These are phyloP conservation scores for Dissostichus mawsoni DNA, from an alignment of 2,113 vertebrate species.

Conservation along the genomic window DNA sequence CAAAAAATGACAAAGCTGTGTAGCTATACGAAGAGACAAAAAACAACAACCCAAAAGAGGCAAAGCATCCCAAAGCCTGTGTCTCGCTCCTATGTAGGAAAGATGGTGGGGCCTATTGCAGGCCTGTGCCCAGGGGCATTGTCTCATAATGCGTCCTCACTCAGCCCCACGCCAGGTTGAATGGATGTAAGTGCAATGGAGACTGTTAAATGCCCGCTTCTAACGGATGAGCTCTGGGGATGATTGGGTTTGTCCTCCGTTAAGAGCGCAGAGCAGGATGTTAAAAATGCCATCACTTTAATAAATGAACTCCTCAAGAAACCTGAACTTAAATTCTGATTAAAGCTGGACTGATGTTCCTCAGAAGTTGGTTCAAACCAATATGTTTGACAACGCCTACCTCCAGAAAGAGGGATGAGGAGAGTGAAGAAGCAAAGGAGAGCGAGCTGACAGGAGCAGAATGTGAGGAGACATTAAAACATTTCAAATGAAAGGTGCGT, in stretches of 20 bases:
- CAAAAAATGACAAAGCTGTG: neutral
- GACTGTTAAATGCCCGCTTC: conserved; percentile 9
- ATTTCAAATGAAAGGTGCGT: conserved; percentile 82
- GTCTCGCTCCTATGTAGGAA: neutral
- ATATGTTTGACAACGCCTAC: conserved; percentile 66
- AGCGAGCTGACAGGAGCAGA: conserved; percentile 66
- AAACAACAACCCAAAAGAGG: neutral
- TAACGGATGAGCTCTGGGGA: neutral
- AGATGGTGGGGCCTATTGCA: neutral
- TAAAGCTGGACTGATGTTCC: conserved; percentile 76
- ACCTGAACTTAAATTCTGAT: conserved; percentile 57
- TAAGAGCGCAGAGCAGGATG: conserved; percentile 28
- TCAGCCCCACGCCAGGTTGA: neutral
- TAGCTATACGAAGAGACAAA: neutral
- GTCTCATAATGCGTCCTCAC: neutral
- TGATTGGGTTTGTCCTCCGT: conserved; percentile 18
- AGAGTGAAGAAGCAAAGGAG: conserved; percentile 53
- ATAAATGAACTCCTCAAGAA: conserved; percentile 64
- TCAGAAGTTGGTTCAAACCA: conserved; percentile 74
- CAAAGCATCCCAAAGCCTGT: neutral
- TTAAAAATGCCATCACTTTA: conserved; percentile 56
- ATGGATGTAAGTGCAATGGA: conserved; percentile 5
- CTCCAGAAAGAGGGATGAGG: conserved; percentile 56
- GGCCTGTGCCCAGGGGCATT: neutral
- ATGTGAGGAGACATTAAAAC: conserved; percentile 79